These are phyloP conservation scores for Hirtodrosophila alboralis DNA, from an alignment of 2,888 invertebrate species.

Conservation along the genomic window DNA sequence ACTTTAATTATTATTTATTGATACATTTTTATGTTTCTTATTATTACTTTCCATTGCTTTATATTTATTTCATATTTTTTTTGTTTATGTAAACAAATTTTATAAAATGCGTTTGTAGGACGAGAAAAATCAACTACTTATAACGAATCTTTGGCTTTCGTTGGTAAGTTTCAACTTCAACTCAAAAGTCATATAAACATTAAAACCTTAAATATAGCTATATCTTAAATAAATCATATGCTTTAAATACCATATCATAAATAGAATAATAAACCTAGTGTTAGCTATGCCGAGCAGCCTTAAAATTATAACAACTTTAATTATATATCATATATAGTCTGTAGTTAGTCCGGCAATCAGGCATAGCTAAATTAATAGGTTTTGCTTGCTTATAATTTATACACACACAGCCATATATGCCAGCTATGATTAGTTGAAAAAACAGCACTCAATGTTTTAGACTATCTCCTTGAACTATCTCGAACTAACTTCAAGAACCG, in stretches of 20 bases:
- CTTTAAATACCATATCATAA: slow-evolving; percentile 65
- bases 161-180: slow-evolving; percentile 91
- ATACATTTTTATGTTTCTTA: slow-evolving; percentile 17
- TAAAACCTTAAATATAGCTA: slow-evolving; percentile 58
- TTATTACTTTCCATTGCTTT: slow-evolving; percentile 42
- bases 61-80: slow-evolving; percentile 24
- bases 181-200: slow-evolving; percentile 50
- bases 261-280: slow-evolving; percentile 34
- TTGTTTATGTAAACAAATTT: slow-evolving; percentile 54
- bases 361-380: slow-evolving; percentile 43
- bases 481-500: neutral
- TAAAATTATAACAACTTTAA: slow-evolving; percentile 1
- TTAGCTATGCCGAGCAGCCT: slow-evolving; percentile 37
- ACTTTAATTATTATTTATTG: slow-evolving; percentile 86
- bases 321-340: slow-evolving; percentile 9
- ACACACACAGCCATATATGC: slow-evolving; percentile 62
- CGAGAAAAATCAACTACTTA: slow-evolving; percentile 98
- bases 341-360: slow-evolving; percentile 34
- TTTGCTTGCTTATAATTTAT: slow-evolving; percentile 66
- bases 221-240: slow-evolving; percentile 63
- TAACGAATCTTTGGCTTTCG: slow-evolving; percentile 97
- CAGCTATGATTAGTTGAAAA: slow-evolving; percentile 47
- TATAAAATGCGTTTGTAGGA: slow-evolving; percentile 87
- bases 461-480: slow-evolving; percentile 2
- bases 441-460: slow-evolving; percentile 24